Conservation (phyloP, 2,797 vertebrate species). For the Typhlichthys eigenmanni region DNA sequence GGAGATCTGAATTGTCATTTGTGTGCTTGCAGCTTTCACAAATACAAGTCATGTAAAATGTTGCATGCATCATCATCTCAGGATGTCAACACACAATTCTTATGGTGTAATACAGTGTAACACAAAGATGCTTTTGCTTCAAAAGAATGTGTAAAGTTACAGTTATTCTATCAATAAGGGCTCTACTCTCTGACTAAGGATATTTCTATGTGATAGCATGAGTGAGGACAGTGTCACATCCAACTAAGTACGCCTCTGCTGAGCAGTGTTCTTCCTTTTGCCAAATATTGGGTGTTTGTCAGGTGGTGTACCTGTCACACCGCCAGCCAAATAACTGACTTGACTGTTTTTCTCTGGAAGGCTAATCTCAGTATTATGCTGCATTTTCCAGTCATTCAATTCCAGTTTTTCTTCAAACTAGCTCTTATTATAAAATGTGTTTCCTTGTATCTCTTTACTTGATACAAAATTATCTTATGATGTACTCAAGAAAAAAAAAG, state of each 20-base stretch:
- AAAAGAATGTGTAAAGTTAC: conserved; percentile 22
- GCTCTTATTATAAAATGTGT: conserved; percentile 17
- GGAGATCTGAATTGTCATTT: too few species aligned
- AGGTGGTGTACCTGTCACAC: conserved; percentile 27
- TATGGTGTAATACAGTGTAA: conserved; percentile 42
- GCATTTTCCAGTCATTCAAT: conserved; percentile 27
- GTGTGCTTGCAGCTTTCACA: conserved; percentile 3
- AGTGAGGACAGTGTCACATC: conserved; percentile 42
- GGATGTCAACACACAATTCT: conserved; percentile 48
- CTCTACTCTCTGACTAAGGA: conserved; percentile 44
- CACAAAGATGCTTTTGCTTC: conserved; percentile 31
- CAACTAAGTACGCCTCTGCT: conserved; percentile 13
- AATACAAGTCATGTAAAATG: conserved; percentile 30
- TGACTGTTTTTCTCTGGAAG: conserved; percentile 29
- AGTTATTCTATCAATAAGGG: conserved; percentile 64
- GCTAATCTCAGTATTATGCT: conserved; percentile 26
- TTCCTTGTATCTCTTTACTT: conserved; percentile 27
- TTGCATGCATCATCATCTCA: conserved; percentile 69
- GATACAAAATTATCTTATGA: conserved; percentile 15
- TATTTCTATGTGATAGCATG: conserved; percentile 51
- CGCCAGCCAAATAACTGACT: conserved; percentile 36
- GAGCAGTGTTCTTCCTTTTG: conserved; percentile 1
- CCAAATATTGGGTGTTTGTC: conserved; percentile 18
- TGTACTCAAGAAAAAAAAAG: conserved; percentile 23
- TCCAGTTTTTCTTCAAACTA: conserved; percentile 12